Base-by-base conservation (phyloP, 2,797 vertebrate genomes). In the Streptopelia turtur region DNA sequence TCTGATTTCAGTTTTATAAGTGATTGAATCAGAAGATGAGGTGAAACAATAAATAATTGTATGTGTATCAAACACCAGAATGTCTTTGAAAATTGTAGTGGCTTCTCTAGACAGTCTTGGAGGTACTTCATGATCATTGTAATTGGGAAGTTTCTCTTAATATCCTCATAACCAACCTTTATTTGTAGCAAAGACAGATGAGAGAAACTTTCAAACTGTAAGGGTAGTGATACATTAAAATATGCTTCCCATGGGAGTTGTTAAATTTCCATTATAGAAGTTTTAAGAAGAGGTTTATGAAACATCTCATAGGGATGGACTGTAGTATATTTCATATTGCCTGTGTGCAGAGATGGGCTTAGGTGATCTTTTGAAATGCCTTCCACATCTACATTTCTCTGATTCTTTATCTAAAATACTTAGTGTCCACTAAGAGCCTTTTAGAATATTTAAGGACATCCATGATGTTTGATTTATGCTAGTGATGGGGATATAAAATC, bases 211-310 rank as follows among this genome's bases (percentile, higher is more conserved):
- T n/a, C 56, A 78, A 94, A 43, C 47, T 96, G 30, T 96, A 95
- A 96, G 78, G 80, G 78, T 76, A 94, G 82, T 89, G 64, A 92
- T 60, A 70, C 76, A 64, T 61, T 86, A 69, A 91, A 93, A 85
- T 94, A 94, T 94, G 57, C 96, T 96, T 93, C 96, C 96, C 93
- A 96, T 95, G 96, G 96, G 90, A 95, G 95, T 96, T 92, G 52
- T 95, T 92, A 81, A 57, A 94, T 94, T 93, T 94, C 87, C 93
- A 90, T 71, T 96, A 86, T 83, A 91, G 85, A 96, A 78, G 91
- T 94, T 95, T 71, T 69, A 93, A 94, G 84, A 90, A 90, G 74
- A 94, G 87, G 69, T 83, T 94, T 94, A 94, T 77, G 65, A 94
- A 94, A 94, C 87, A 95, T 96, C 83, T 96, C 77, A 93, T 85